Conservation (phyloP, 2,113 vertebrate genomes). For the Scortum barcoo region DNA sequence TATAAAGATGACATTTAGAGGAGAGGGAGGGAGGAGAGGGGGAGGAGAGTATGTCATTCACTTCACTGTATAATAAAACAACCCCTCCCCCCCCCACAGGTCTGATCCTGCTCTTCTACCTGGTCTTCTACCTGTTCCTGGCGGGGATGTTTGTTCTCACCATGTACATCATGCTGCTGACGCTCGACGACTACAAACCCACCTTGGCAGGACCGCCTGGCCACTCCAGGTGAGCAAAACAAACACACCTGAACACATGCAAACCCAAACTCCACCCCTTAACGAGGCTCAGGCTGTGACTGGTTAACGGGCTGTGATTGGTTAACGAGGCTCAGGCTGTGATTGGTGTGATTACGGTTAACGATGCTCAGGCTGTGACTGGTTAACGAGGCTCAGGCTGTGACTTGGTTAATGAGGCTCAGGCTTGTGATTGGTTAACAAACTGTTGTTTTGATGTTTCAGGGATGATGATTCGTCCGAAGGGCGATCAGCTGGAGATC, state of each 20-base stretch:
- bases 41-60: neutral
- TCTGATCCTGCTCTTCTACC: slow-evolving; percentile 79
- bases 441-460: slow-evolving; percentile 18
- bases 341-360: no score
- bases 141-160: slow-evolving; percentile 77
- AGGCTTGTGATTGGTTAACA: neutral
- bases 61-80: slow-evolving; percentile 2
- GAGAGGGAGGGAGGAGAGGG: neutral
- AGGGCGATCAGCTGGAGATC: slow-evolving; percentile 75
- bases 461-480: slow-evolving; percentile 82
- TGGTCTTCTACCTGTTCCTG: slow-evolving; percentile 79
- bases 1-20: slow-evolving; percentile 50
- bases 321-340: no score
- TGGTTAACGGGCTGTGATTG: no score
- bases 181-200: slow-evolving; percentile 78
- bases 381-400: no score
- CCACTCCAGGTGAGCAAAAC: no score
- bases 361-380: no score
- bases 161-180: slow-evolving; percentile 81
- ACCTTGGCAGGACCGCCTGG: slow-evolving; percentile 41
- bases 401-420: no score
- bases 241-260: no score
- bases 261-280: no score
- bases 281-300: no score
- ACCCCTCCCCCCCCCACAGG: slow-evolving; percentile 42